Evolutionary conservation across 2,888 invertebrate genomes (phyloP).

Genomic region (Tinea semifulvella): DNA sequence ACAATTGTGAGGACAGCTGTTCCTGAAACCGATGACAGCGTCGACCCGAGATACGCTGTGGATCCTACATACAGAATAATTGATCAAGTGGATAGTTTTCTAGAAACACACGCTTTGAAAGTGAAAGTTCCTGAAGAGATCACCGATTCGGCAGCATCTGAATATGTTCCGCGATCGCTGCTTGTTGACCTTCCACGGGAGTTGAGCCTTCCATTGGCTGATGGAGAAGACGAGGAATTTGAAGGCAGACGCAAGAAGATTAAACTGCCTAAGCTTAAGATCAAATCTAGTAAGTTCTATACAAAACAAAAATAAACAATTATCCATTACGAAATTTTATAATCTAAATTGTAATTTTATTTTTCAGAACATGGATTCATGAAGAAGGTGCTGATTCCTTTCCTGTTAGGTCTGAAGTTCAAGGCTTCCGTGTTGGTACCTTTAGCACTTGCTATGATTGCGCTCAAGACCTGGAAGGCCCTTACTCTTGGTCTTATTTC

Average conservation of each 20-base stretch:
- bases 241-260: conserved; percentile 62
- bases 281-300: conserved; percentile 46
- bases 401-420: conserved; percentile 86
- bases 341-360: conserved; percentile 18
- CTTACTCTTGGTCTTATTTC: conserved; percentile 85
- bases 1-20: conserved; percentile 72
- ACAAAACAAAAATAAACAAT: background rate
- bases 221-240: conserved; percentile 57
- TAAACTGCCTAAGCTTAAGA: conserved; percentile 60
- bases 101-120: conserved; percentile 78
- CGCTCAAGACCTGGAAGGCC: conserved; percentile 90
- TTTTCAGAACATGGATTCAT: conserved; percentile 81
- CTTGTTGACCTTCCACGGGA: conserved; percentile 71
- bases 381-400: conserved; percentile 85
- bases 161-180: conserved; percentile 71
- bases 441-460: conserved; percentile 81
- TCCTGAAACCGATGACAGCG: conserved; percentile 39
- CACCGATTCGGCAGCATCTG: conserved; percentile 62
- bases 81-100: conserved; percentile 77
- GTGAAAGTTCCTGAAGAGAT: conserved; percentile 77
- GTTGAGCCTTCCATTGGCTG: conserved; percentile 74
- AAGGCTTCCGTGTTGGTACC: conserved; percentile 87
- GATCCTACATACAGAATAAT: conserved; percentile 69
- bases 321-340: background rate
- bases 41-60: conserved; percentile 58